Conservation (phyloP, 2,888 invertebrate genomes). For the Mimas tiliae region DNA sequence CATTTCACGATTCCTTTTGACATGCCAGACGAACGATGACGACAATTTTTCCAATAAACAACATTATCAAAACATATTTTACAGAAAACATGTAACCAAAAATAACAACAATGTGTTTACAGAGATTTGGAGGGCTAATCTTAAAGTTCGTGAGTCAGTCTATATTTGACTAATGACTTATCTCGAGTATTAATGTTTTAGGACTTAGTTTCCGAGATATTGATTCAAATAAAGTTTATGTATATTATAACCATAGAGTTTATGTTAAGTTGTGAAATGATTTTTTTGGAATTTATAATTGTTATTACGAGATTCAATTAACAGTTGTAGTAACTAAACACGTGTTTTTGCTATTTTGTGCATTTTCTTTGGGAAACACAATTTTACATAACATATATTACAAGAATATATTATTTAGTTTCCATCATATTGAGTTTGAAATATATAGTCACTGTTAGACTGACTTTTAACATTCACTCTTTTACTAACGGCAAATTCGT, state of each 20-base stretch:
- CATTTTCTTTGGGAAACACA: no score
- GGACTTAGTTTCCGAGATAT: background rate
- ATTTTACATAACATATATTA: no score
- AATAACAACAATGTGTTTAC: background rate
- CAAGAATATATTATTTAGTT: no score
- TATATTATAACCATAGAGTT: background rate
- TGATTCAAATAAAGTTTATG: background rate
- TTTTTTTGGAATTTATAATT: no score
- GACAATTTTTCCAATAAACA: background rate
- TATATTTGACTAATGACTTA: conserved; percentile 5
- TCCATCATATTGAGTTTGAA: no score
- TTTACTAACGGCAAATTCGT: no score
- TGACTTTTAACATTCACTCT: no score
- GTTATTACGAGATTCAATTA: no score
- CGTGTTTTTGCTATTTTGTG: no score
- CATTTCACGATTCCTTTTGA: conserved; percentile 19
- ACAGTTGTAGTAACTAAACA: no score
- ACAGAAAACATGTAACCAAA: background rate
- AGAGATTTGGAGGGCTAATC: background rate
- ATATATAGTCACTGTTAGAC: no score
- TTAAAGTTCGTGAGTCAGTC: background rate
- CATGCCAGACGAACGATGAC: background rate
- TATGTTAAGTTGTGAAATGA: background rate
- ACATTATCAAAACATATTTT: background rate
- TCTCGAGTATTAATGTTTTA: background rate